A percentile compares a stretch with the other conserved stretches of the same genome.
These are phyloP conservation scores for Prionailurus bengalensis DNA, from an alignment of 2,113 vertebrate genomes.

Conservation along the genomic window DNA sequence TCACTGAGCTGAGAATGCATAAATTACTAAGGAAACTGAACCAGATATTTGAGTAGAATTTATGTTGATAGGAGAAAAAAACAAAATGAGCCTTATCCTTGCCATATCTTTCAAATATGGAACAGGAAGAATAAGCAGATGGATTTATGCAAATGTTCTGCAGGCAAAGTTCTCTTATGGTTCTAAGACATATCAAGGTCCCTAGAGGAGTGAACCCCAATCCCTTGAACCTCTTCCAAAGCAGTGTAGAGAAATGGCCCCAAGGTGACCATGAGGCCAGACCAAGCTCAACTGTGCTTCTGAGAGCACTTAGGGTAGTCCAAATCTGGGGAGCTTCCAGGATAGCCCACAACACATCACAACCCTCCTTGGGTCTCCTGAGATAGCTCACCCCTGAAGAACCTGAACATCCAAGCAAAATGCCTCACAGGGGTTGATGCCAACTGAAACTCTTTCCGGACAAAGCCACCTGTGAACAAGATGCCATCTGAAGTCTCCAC, in stretches of 20 bases:
- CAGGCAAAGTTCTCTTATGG: constrained; percentile 8
- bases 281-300: neutral
- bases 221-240: neutral
- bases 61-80: constrained; percentile 74
- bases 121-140: constrained; percentile 50
- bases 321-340: neutral
- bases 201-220: neutral
- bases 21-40: constrained; percentile 80
- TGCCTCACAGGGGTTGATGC: neutral
- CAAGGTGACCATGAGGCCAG: neutral
- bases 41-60: constrained; percentile 79
- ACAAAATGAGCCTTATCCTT: constrained; percentile 68
- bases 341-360: neutral
- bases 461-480: neutral
- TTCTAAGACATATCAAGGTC: constrained; percentile 41
- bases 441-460: neutral
- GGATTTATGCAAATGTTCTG: constrained; percentile 58
- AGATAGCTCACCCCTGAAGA: neutral
- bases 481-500: neutral
- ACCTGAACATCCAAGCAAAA: neutral
- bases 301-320: neutral
- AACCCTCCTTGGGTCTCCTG: neutral
- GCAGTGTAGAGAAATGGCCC: neutral
- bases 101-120: constrained; percentile 70
- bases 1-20: constrained; percentile 80